These are phyloP conservation scores for Leptocoma aspasia DNA, from an alignment of 2,113 vertebrate species.

Conservation along the genomic window DNA sequence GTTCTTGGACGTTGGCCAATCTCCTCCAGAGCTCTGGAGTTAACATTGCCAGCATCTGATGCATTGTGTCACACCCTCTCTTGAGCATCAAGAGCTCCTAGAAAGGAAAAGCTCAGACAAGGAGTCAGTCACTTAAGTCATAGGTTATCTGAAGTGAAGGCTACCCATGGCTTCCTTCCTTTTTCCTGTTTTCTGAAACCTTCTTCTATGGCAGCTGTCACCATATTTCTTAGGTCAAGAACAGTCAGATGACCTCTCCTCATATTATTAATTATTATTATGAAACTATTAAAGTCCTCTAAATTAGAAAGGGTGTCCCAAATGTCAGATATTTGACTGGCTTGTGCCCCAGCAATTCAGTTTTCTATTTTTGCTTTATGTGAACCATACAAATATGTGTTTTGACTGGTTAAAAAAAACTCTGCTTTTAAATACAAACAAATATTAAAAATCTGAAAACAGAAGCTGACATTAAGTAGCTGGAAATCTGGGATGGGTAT, in stretches of 20 bases:
- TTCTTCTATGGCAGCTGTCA: neutral
- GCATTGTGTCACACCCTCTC: neutral
- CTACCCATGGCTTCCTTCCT: neutral
- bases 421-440: neutral
- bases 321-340: neutral
- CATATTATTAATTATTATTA: neutral
- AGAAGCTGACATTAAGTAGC: neutral
- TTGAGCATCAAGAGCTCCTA: neutral
- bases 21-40: neutral
- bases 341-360: neutral
- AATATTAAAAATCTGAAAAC: neutral
- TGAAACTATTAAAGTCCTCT: neutral
- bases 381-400: neutral
- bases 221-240: neutral
- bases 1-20: neutral
- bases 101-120: neutral
- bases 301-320: neutral
- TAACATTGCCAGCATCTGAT: neutral
- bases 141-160: neutral
- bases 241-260: neutral
- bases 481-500: neutral
- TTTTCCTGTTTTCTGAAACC: neutral
- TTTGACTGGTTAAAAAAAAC: neutral
- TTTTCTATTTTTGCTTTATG: neutral
- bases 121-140: neutral